These are phyloP conservation scores for Struthio camelus DNA, from an alignment of 2,113 vertebrate genomes.

Conservation along the genomic window DNA sequence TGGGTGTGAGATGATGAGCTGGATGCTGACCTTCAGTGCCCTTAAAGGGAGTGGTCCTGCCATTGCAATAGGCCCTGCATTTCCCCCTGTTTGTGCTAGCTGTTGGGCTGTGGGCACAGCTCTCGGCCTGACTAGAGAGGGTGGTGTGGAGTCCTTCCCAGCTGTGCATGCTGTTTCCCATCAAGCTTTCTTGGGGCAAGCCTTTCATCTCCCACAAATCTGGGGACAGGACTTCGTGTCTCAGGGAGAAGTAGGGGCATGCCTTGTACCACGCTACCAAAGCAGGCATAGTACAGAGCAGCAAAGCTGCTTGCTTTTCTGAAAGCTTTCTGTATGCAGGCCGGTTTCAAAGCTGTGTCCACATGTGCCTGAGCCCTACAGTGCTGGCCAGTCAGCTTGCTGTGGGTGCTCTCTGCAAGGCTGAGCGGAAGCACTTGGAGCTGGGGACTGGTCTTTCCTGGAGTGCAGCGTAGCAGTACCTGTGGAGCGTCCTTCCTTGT, in stretches of 20 bases:
- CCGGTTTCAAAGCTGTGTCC: background rate
- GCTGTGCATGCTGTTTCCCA: background rate
- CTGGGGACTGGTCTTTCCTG: background rate
- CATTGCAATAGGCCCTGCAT: rapidly evolving
- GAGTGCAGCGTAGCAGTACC: background rate
- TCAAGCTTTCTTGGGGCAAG: background rate
- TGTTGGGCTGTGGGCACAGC: background rate
- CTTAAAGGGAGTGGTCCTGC: background rate
- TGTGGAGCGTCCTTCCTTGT: background rate
- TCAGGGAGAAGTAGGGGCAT: background rate
- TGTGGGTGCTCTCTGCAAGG: background rate
- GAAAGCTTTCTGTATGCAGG: background rate
- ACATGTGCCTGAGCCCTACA: background rate
- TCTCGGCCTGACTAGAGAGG: background rate
- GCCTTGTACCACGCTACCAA: background rate
- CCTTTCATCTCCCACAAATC: background rate
- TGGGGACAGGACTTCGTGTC: background rate
- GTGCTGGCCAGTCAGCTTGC: background rate
- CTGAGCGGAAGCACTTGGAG: background rate
- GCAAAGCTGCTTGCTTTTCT: background rate
- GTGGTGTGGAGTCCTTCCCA: background rate
- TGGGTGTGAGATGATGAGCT: background rate
- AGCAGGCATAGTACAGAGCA: background rate
- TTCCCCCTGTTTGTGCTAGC: background rate
- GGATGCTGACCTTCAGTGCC: background rate